Evolutionary conservation across 2,797 vertebrate species (phyloP), one percentile per base, ranked within the genome.

Genomic region (Cossypha polioptera): DNA sequence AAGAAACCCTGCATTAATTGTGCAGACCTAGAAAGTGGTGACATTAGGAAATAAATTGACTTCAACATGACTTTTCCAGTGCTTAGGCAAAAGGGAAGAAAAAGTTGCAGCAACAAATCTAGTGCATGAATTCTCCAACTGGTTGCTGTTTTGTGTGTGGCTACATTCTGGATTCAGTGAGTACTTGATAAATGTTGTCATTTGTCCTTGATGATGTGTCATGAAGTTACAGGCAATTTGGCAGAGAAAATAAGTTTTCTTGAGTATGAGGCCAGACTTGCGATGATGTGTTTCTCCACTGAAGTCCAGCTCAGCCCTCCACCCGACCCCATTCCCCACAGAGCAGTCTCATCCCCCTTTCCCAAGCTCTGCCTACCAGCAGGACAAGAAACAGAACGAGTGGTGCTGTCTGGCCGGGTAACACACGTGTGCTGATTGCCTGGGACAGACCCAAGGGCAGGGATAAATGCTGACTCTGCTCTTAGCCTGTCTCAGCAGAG

Each of bases 161-260:
- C 74, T 80, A 12, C 43, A 8, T 38, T 35, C 48, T 63, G 92
- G 33, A 65, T 58, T 84, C 43, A 68, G 55, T 6, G 26, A 94
- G 90, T 54, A 36, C 66, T 88, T 85, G 47, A 86, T 68, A 78
- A 95, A 77, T 83, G 69, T 3, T 95, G 95, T 79, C 87, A 35
- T 93, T 93, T 96, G 84, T 91, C 89, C 93, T 66, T n/a, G 17
- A 29, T 68, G 75, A 92, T 66, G 87, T 86, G 69, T 88, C 68
- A 55, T 78, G 61, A 91, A 75, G 75, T 83, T 94, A 58, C 85
- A 90, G 59, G 62, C 92, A 69, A 62, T 86, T 59, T 90, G 88
- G 86, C 85, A 83, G 76, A 16, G 78, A 69, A 72, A 58, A 22
- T 17, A 81, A 84, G 48, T 94, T 92, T 89, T 82, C 57, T 72